Base-by-base conservation (phyloP, 2,797 vertebrate species). In the Poecilia picta region DNA sequence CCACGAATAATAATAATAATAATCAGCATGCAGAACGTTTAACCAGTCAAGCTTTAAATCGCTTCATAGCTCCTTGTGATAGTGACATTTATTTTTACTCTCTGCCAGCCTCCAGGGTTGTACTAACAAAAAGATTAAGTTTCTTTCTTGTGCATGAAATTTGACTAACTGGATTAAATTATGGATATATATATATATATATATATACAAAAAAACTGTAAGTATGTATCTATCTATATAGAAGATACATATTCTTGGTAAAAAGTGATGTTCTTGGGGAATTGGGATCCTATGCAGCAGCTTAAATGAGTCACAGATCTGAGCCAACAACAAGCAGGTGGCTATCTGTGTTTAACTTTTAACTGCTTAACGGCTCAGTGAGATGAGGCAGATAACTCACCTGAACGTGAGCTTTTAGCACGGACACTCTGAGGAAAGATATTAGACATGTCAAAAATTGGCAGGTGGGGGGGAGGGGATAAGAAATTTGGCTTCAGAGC, bases 391-490 rank as follows among this genome's bases (percentile, higher is more conserved):
- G 25, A 51, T 2, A 5, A 8, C 92, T 91, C 87, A 96, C 95
- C 95, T 88, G 84, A 85, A 74, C 55, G 91, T 85, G 93, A 92
- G 87, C 87, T 72, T 81, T 91, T 95, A 62, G 82, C 76, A 85
- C 93, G 94, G 84, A 95, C 95, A 57, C 95, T 96, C 96, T 96
- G 83, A 8, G 33, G 18, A 51, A 71, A 75, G 78, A 85, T 62
- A 84, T 53, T 66, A 55, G 84, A 74, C 41, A 51, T 20, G 25
- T 84, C 64, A 73, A 74, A 10, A 33, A 64, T 31, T 53, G n/a
- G n/a, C n/a, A n/a, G n/a, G 1, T 33, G 20, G 3, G 8, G 74
- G 73, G 72, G 36, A 51, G 33, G 33, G 33, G 33, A 83, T 88
- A n/a, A 71, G 36, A 45, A 76, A 87, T 59, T 74, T 51, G 4